Evolutionary conservation across 2,797 vertebrate species (phyloP).

Genomic region (Leucoraja ocellata): DNA sequence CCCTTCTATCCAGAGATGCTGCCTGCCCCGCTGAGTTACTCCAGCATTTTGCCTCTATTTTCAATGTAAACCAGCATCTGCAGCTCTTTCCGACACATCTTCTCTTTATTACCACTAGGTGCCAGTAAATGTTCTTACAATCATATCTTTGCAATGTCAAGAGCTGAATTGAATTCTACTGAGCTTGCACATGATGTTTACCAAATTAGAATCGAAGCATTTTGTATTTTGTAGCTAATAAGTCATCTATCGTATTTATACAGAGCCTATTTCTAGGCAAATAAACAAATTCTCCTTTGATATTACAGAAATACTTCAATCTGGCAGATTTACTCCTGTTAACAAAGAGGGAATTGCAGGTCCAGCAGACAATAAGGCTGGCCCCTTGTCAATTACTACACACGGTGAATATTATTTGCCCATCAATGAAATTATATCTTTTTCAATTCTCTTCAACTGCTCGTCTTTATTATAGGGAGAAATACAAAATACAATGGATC

Average conservation of each 20-base stretch:
- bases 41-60: no score
- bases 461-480: background rate
- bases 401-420: background rate
- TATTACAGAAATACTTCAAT: background rate
- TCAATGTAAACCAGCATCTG: no score
- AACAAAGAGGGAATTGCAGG: background rate
- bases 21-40: no score
- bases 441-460: background rate
- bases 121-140: conserved; percentile 19
- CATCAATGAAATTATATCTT: background rate
- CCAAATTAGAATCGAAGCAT: background rate
- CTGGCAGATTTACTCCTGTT: background rate
- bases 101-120: conserved; percentile 1
- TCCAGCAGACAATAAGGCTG: background rate
- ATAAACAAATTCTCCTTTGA: conserved; percentile 14
- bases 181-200: background rate
- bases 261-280: background rate
- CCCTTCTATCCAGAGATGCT: no score
- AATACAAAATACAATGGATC: background rate
- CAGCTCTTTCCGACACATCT: no score
- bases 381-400: background rate
- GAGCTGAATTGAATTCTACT: background rate
- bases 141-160: background rate
- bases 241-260: background rate
- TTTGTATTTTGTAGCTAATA: background rate